Conservation (phyloP, 2,888 invertebrate genomes). For the Drosophila gaucha region DNA sequence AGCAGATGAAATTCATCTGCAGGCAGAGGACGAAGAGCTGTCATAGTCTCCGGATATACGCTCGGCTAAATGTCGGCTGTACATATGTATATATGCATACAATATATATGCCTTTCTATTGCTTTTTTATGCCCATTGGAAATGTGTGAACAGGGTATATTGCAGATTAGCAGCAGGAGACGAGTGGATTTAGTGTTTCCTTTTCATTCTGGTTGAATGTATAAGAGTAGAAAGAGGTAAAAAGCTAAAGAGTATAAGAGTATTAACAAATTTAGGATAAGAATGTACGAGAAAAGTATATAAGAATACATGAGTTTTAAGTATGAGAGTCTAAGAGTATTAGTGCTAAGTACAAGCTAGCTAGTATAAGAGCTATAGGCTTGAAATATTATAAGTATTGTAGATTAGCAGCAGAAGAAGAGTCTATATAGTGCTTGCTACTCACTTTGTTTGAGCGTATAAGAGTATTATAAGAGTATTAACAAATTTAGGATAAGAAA, state of each 20-base stretch:
- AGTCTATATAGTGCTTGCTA: too few relatives aligned
- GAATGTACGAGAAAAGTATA: too few relatives aligned
- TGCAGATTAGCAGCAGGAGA: too few relatives aligned
- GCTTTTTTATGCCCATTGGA: slow-evolving; percentile 1
- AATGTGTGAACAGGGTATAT: too few relatives aligned
- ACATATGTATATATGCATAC: not conserved
- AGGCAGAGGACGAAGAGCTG: slow-evolving; percentile 19
- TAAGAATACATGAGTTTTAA: not conserved
- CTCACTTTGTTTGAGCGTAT: too few relatives aligned
- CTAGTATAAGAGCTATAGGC: too few relatives aligned
- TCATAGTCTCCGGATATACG: slow-evolving; percentile 51
- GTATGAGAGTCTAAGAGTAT: not conserved
- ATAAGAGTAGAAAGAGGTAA: not conserved
- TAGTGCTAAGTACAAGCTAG: too few relatives aligned
- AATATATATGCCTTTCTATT: not conserved
- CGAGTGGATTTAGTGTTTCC: too few relatives aligned
- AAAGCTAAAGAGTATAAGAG: not conserved
- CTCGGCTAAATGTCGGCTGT: slow-evolving; percentile 45
- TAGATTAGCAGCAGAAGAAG: too few relatives aligned
- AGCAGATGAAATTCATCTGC: slow-evolving; percentile 20
- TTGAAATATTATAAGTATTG: too few relatives aligned
- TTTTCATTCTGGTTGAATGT: too few relatives aligned
- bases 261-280: too few relatives aligned
- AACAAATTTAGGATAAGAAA: not conserved
- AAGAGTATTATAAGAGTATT: not conserved